phyloP scores from a whole-genome alignment of 2,888 invertebrate genomes.

The Drosophila bunnanda region DNA sequence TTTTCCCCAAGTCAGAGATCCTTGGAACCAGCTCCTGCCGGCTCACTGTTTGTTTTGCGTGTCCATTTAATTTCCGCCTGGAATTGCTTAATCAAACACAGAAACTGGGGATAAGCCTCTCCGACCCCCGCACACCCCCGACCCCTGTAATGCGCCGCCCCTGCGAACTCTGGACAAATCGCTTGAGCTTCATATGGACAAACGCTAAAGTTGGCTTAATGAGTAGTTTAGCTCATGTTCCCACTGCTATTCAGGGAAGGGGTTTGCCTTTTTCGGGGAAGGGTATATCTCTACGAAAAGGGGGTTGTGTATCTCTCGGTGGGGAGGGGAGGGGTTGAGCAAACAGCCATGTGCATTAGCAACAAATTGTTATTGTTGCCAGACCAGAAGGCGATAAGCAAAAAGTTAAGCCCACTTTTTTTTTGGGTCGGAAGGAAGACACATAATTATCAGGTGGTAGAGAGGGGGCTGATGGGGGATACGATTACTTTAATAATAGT shows the following conservation, averaged over 20 bases:
- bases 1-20: conserved; percentile 5
- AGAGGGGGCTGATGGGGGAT: neutral
- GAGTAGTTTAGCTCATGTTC: conserved; percentile 62
- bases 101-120: conserved; percentile 49
- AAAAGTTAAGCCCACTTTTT: conserved; percentile 29
- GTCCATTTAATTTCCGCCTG: conserved; percentile 81
- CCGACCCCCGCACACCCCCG: neutral
- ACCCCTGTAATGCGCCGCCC: conserved; percentile 1
- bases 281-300: neutral
- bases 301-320: conserved; percentile 1
- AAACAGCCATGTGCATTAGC: conserved; percentile 70
- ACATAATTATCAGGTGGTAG: conserved; percentile 8
- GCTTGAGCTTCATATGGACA: conserved; percentile 49
- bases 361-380: conserved; percentile 76
- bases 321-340: conserved; percentile 40
- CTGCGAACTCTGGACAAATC: conserved; percentile 37
- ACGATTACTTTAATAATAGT: neutral
- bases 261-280: neutral
- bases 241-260: conserved; percentile 15
- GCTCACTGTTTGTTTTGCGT: conserved; percentile 71
- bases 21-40: conserved; percentile 25
- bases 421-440: neutral
- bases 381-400: conserved; percentile 47
- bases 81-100: conserved; percentile 78
- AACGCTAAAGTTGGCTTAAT: conserved; percentile 61